Base-by-base conservation (phyloP, 2,113 vertebrate genomes). In the Nothocercus nigrocapillus region DNA sequence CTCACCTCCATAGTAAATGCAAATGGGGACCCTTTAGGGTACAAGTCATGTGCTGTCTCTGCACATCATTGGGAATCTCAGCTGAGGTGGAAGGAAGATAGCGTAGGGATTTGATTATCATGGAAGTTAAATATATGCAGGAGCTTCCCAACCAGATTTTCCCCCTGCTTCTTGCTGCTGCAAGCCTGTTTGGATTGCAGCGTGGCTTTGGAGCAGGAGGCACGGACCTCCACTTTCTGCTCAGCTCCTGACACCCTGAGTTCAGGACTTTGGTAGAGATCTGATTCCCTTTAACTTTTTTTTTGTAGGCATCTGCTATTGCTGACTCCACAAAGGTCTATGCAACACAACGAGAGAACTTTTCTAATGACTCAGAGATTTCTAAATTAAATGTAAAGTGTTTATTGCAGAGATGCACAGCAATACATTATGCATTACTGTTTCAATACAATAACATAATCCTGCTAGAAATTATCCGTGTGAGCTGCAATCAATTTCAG, bases 381-480 rank as follows among this genome's bases (percentile, higher is more conserved):
- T 94, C 95, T 78, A 96, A 97, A 96, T 97, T 95, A 97, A 98
- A 96, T 88, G 79, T 93, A 94, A 93, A 82, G 81, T 89, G 91
- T 96, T 97, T 94, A 70, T 89, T 96, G 92, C 89, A 77, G 78
- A 95, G 87, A 78, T 93, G 68, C 90, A 38, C 1, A 0, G 88
- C 85, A 83, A 80, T 93, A 87, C 68, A 90, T 95, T 92, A 88
- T 96, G 78, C 83, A 89, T 95, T 91, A 72, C 74, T n/a, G 14
- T 94, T 95, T 82, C 80, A 89, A 92, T 90, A 94, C 73, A 86
- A 85, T 90, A 95, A 77, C 36, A 6, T 83, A 95, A 95, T 86
- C 95, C 94, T 94, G 89, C 82, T 85, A 95, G 91, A 96, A 97
- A 90, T 94, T 85, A 95, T 94, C 96, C 94, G 63, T 56, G 85